These are phyloP conservation scores for Chaitophorus viminalis DNA, from an alignment of 2,888 invertebrate genomes.

Conservation along the genomic window DNA sequence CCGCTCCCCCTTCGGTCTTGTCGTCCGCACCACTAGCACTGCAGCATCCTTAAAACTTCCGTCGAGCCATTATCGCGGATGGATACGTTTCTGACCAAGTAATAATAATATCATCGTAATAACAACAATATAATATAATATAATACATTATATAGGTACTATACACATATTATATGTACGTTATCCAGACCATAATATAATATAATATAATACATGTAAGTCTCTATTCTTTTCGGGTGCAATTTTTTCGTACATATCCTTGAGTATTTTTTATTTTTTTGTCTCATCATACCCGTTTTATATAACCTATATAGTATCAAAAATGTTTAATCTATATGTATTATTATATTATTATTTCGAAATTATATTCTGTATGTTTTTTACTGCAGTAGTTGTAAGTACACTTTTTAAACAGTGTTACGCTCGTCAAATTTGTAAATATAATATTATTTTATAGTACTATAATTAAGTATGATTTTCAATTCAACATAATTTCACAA, in stretches of 20 bases:
- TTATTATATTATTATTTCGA: background rate
- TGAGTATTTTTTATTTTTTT: background rate
- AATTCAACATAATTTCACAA: background rate
- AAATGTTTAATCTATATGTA: background rate
- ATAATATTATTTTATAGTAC: constrained; percentile 16
- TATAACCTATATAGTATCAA: background rate
- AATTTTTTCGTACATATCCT: constrained; percentile 12
- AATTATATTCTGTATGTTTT: background rate
- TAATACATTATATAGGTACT: background rate
- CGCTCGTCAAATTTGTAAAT: constrained; percentile 30
- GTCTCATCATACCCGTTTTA: background rate
- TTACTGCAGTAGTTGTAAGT: background rate
- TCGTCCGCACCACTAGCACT: background rate
- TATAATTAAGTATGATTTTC: constrained; percentile 15
- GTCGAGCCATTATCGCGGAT: background rate
- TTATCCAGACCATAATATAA: background rate
- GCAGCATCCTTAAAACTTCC: background rate
- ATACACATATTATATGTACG: background rate
- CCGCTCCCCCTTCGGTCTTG: background rate
- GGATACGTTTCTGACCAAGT: background rate
- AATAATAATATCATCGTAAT: background rate
- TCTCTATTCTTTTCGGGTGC: constrained; percentile 18
- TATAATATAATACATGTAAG: background rate
- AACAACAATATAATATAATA: background rate
- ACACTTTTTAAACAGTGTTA: background rate